Conservation (phyloP, 2,113 vertebrate species). For the Aldabrachelys gigantea region DNA sequence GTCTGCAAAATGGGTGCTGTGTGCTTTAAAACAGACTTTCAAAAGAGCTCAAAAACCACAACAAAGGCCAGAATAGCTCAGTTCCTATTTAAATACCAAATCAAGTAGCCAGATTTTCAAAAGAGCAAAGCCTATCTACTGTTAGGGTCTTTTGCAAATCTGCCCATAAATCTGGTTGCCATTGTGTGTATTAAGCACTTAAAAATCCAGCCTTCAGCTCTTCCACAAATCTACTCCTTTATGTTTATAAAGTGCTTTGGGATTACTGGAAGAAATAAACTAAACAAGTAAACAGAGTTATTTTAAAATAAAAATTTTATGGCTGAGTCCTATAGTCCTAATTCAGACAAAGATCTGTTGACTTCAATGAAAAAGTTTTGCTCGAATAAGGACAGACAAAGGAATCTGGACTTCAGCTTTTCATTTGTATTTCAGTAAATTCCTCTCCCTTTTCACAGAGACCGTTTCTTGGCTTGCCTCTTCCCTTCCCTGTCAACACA, state of each 20-base stretch:
- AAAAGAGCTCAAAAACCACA: constrained; percentile 43
- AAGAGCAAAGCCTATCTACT: constrained; percentile 23
- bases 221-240: neutral
- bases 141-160: neutral
- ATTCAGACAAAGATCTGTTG: neutral
- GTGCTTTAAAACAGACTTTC: constrained; percentile 33
- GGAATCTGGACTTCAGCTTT: neutral
- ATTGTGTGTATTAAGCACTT: neutral
- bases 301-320: neutral
- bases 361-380: neutral
- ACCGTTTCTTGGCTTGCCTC: neutral
- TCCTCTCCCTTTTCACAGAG: neutral
- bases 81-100: constrained; percentile 32
- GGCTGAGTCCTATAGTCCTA: neutral
- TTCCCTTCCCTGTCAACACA: neutral
- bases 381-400: neutral
- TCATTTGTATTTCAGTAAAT: neutral
- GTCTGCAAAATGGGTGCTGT: neutral
- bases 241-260: neutral
- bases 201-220: neutral
- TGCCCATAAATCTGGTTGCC: neutral
- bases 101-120: constrained; percentile 45
- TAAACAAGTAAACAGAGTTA: neutral
- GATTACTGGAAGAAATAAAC: neutral
- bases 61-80: constrained; percentile 38